These are phyloP conservation scores for Odocoileus virginianus DNA, from an alignment of 2,113 vertebrate species.

Conservation along the genomic window DNA sequence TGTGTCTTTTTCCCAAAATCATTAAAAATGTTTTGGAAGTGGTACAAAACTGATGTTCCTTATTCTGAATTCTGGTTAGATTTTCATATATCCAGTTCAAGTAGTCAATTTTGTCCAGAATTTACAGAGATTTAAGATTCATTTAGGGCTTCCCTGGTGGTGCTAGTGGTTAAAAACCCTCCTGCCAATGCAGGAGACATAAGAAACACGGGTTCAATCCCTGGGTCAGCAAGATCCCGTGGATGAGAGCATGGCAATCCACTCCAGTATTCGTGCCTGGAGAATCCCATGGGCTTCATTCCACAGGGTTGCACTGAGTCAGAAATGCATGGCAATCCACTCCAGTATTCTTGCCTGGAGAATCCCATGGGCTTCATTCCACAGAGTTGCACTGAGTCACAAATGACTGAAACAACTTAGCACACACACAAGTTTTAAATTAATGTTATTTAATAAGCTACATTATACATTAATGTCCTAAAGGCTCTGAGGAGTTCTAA, in stretches of 20 bases:
- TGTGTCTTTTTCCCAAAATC: not conserved
- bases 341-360: not conserved
- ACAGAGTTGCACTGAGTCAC: not conserved
- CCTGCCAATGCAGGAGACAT: not conserved
- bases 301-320: not conserved
- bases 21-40: not conserved
- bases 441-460: not conserved
- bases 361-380: not conserved
- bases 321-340: not conserved
- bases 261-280: not conserved
- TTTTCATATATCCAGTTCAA: not conserved
- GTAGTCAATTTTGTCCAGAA: not conserved
- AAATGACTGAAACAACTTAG: not conserved
- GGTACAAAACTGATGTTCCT: not conserved
- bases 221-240: not conserved
- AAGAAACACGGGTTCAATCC: not conserved
- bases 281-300: not conserved
- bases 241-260: not conserved
- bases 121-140: not conserved
- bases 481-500: not conserved
- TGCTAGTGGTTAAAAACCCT: too few relatives aligned
- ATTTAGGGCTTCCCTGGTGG: not conserved
- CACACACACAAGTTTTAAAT: not conserved
- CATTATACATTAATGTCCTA: not conserved
- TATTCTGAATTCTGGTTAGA: not conserved